Evolutionary conservation across 1,140 invertebrate species (phyloP), one percentile per base, ranked within the genome.

Genomic region (Copidosoma floridanum): DNA sequence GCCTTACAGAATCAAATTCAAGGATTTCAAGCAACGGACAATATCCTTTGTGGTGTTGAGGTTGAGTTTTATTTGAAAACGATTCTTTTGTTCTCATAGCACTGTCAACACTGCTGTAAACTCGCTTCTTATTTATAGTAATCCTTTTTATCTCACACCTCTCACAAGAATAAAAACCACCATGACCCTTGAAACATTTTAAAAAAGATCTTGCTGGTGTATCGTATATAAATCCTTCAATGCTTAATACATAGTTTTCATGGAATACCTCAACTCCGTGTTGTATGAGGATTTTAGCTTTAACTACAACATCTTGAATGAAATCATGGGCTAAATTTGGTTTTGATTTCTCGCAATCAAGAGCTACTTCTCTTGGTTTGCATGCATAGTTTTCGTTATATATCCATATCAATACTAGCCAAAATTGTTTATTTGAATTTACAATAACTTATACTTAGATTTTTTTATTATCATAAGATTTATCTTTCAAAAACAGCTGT

Each of bases 191-290:
- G 12, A 12, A 26, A 21, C 64, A 63, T 63, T 67, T 69, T 1
- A 69, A 37, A 41, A 41, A 68, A 7, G 67, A 20, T 20, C 68
- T 44, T 21, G 65, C 66, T 23, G 68, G 67, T 10, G 59, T 63
- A 50, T 65, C 64, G 50, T 60, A 58, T 6, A 62, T 27, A 29
- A 67, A 43, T 20, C 11, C 44, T 14, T 29, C 16, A 26, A 58
- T 7, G 32, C 52, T 3, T 7, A 60, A 1, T n/a, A 40, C n/a
- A 26, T 38, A 64, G 10, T 44, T 27, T 38, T 26, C 20, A 21
- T 61, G 51, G 3, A 21, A 1, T 16, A 64, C 51, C 52, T 2
- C 11, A 12, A 66, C 32, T 12, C 61, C 65, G 53, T 64, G 47
- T 8, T 20, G 16, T 55, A 61, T 61, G 12, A 61, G 44, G 26